Evolutionary conservation across 2,113 vertebrate species (phyloP).

Genomic region (Pituophis catenifer): DNA sequence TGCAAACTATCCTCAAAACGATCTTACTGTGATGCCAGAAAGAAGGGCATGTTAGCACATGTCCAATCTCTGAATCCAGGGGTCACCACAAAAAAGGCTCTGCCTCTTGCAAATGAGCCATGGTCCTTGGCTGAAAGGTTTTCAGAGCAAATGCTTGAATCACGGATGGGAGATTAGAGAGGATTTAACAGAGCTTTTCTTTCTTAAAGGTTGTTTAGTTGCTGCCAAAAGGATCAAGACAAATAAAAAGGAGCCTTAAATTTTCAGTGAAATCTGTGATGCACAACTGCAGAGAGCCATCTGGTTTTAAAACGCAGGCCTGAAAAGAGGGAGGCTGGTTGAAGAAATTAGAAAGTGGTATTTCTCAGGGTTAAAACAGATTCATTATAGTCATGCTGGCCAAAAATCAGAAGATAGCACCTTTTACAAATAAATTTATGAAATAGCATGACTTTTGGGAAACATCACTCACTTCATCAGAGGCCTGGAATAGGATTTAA

Average conservation of each 20-base stretch:
- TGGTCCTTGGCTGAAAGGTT: neutral
- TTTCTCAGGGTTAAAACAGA: neutral
- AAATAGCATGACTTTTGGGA: neutral
- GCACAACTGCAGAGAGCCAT: neutral
- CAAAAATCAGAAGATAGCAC: neutral
- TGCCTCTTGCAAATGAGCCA: neutral
- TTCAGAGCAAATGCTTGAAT: neutral
- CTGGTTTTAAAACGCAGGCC: neutral
- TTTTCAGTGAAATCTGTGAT: neutral
- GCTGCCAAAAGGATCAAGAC: neutral
- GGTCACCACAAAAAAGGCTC: neutral
- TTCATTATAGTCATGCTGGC: neutral
- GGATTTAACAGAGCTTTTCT: constrained; percentile 9
- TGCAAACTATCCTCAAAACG: neutral
- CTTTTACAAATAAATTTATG: neutral
- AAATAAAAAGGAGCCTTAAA: neutral
- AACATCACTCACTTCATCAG: neutral
- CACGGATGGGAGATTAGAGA: neutral
- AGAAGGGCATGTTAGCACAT: neutral
- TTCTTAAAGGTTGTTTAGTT: neutral
- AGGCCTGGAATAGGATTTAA: neutral
- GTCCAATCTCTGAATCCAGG: neutral
- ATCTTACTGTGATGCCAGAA: neutral
- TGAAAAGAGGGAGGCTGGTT: neutral
- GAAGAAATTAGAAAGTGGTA: neutral